These are phyloP conservation scores for Hirudo medicinalis DNA, from an alignment of 1,140 invertebrate species.

Conservation along the genomic window DNA sequence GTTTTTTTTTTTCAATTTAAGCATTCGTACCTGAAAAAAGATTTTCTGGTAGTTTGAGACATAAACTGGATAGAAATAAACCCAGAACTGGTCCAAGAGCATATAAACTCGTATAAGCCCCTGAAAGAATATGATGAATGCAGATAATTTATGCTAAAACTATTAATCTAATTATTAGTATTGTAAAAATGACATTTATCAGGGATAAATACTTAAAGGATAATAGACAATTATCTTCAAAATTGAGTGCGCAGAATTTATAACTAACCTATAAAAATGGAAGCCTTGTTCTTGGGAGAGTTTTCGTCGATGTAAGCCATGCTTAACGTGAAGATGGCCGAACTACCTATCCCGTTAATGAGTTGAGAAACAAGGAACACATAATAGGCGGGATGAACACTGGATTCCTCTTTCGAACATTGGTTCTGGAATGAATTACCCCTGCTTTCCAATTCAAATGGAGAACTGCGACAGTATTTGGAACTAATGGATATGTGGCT, in stretches of 20 bases:
- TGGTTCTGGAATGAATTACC: constrained; percentile 1
- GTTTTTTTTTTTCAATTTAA: background rate
- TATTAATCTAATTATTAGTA: no score
- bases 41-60: constrained; percentile 20
- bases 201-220: background rate
- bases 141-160: no score
- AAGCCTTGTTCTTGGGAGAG: constrained; percentile 21
- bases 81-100: constrained; percentile 15
- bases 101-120: constrained; percentile 7
- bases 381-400: constrained; percentile 15
- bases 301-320: constrained; percentile 27
- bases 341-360: constrained; percentile 17
- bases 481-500: background rate
- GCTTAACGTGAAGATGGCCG: constrained; percentile 21
- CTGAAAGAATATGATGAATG: background rate
- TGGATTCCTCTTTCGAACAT: background rate
- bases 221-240: no score
- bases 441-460: background rate
- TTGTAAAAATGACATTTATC: background rate
- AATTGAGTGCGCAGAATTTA: no score
- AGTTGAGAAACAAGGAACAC: constrained; percentile 15
- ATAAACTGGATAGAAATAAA: constrained; percentile 14
- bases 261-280: constrained; percentile 25
- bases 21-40: background rate
- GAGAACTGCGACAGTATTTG: background rate